phyloP scores from a whole-genome alignment of 64 coral and sea anemone species.

The Astreopora myriophthalma region DNA sequence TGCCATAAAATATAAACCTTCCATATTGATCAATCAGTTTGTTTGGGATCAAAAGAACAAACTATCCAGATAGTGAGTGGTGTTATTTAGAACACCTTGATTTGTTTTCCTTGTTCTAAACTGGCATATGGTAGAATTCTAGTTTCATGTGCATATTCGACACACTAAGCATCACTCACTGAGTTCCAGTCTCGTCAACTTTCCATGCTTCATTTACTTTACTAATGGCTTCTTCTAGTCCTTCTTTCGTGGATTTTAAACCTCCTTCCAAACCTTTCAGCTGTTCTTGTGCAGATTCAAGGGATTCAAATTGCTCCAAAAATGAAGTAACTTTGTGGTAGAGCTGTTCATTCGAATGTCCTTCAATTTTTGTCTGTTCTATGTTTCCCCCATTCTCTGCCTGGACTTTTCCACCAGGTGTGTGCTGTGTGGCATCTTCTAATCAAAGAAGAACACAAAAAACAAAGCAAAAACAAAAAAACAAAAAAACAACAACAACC shows the following conservation, averaged over 20 bases:
- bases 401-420: neutral
- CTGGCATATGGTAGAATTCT: too few species aligned
- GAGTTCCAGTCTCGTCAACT: neutral
- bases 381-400: neutral
- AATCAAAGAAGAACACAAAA: neutral
- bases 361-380: neutral
- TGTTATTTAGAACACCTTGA: too few species aligned
- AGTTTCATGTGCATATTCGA: neutral
- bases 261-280: neutral
- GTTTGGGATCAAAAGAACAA: too few species aligned
- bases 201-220: slow-evolving; percentile 29
- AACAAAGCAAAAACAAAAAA: neutral
- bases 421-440: neutral
- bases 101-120: too few species aligned
- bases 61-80: too few species aligned
- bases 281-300: slow-evolving; percentile 2
- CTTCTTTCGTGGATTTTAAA: slow-evolving; percentile 16
- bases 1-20: too few species aligned
- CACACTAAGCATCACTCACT: neutral
- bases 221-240: neutral
- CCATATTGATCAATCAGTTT: too few species aligned
- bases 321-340: slow-evolving; percentile 7
- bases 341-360: slow-evolving; percentile 7
- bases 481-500: neutral
- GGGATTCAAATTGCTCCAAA: slow-evolving; percentile 31